Percentiles rank a stretch among this genome's conserved stretches.
Conservation (phyloP, 2,888 invertebrate genomes). For the Celastrina argiolus region DNA sequence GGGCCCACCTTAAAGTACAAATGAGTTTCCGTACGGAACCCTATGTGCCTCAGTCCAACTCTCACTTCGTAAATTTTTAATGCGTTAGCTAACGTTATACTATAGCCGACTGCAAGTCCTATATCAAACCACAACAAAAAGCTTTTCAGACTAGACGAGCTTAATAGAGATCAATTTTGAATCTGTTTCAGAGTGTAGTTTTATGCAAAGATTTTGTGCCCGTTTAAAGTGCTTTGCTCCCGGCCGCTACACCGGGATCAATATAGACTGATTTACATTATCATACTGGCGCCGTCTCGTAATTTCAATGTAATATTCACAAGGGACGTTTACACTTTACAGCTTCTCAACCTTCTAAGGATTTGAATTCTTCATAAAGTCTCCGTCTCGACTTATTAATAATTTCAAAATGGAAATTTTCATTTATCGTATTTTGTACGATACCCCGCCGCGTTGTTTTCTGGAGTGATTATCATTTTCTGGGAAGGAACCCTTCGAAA, state of each 20-base stretch:
- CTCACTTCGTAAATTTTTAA: too few species aligned
- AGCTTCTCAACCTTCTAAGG: conserved; percentile 18
- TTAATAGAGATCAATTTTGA: neutral
- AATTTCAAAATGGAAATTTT: conserved; percentile 20
- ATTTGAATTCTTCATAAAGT: conserved; percentile 25
- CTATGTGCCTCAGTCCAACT: too few species aligned
- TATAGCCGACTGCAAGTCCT: too few species aligned
- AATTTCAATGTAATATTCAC: conserved; percentile 25
- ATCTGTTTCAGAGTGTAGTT: neutral
- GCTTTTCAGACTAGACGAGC: neutral
- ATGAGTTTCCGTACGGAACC: too few species aligned
- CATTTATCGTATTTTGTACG: neutral
- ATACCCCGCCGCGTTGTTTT: neutral
- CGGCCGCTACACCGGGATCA: conserved; percentile 17
- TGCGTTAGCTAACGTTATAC: too few species aligned
- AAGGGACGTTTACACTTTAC: conserved; percentile 18
- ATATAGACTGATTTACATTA: conserved; percentile 19
- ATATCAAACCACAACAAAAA: neutral
- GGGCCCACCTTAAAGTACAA: too few species aligned
- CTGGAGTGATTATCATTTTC: neutral
- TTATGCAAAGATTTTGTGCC: neutral
- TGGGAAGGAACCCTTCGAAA: neutral
- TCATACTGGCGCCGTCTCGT: conserved; percentile 21
- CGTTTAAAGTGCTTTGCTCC: neutral
- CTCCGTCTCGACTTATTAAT: conserved; percentile 16